Evolutionary conservation across 2,888 invertebrate genomes (phyloP).

Genomic region (Podotricha telesiphe): DNA sequence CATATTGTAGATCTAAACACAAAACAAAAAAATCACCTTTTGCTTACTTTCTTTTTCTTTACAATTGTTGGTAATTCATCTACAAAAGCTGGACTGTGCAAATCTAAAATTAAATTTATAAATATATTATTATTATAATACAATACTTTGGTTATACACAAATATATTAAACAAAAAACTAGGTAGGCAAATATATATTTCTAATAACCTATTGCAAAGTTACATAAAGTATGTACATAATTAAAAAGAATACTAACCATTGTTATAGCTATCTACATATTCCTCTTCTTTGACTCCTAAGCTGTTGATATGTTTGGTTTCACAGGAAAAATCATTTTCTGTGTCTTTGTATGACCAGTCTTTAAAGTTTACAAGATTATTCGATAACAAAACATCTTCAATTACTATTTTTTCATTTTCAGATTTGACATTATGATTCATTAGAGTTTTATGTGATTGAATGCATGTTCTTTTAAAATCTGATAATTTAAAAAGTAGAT

Average conservation of each 20-base stretch:
- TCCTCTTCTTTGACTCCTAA: conserved; percentile 27
- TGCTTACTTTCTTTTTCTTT: conserved; percentile 21
- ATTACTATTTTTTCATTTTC: conserved; percentile 30
- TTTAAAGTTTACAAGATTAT: background rate
- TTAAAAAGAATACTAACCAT: conserved; percentile 20
- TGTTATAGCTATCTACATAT: conserved; percentile 9
- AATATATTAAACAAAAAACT: too few species aligned
- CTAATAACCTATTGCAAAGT: background rate
- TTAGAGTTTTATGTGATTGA: conserved; percentile 63
- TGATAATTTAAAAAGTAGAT: conserved; percentile 59
- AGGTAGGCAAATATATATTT: background rate
- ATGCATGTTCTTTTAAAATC: conserved; percentile 72
- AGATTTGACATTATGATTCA: conserved; percentile 34
- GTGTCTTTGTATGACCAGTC: background rate
- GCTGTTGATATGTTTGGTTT: background rate
- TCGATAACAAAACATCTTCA: conserved; percentile 29
- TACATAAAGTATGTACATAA: background rate
- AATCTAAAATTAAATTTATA: conserved; percentile 27
- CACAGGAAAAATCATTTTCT: background rate
- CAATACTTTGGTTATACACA: too few species aligned
- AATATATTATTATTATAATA: too few species aligned
- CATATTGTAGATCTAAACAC: background rate
- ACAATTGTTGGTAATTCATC: conserved; percentile 9
- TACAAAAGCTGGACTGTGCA: conserved; percentile 14
- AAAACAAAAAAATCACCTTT: conserved; percentile 20